These are phyloP conservation scores for Lutraria rhynchaena DNA, from an alignment of 1,140 invertebrate species.

Conservation along the genomic window DNA sequence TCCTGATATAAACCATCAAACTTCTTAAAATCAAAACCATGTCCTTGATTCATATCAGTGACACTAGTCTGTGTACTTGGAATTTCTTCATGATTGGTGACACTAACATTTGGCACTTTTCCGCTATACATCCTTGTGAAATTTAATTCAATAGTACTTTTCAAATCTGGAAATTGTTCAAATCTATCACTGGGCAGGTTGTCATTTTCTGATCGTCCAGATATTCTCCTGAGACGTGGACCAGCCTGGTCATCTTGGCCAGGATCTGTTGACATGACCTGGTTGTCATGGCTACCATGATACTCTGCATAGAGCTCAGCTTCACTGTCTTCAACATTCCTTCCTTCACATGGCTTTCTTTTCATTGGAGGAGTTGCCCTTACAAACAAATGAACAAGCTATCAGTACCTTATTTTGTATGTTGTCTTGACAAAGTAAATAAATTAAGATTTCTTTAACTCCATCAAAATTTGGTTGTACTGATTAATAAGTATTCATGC, in stretches of 20 bases:
- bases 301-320: slow-evolving; percentile 80
- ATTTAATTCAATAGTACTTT: slow-evolving; percentile 56
- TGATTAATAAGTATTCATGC: no score
- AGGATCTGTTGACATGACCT: slow-evolving; percentile 18
- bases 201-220: slow-evolving; percentile 23
- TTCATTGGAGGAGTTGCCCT: slow-evolving; percentile 71
- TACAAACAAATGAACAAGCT: slow-evolving; percentile 9
- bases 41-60: no score
- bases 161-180: slow-evolving; percentile 60
- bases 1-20: slow-evolving; percentile 79
- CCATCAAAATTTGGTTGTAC: no score
- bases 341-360: slow-evolving; percentile 75
- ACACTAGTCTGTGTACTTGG: no score
- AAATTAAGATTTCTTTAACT: no score
- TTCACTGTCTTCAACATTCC: slow-evolving; percentile 80
- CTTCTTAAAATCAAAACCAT: slow-evolving; percentile 77
- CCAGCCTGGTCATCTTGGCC: slow-evolving; percentile 29
- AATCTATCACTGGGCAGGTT: slow-evolving; percentile 27
- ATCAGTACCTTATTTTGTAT: no score
- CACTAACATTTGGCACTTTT: background rate
- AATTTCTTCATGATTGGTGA: no score
- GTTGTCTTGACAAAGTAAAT: no score
- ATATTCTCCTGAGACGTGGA: slow-evolving; percentile 46
- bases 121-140: slow-evolving; percentile 34
- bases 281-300: slow-evolving; percentile 70